Evolutionary conservation across 1,140 invertebrate genomes (phyloP), one percentile per base, ranked within the genome.

Genomic region (Trachelipus rathkii): DNA sequence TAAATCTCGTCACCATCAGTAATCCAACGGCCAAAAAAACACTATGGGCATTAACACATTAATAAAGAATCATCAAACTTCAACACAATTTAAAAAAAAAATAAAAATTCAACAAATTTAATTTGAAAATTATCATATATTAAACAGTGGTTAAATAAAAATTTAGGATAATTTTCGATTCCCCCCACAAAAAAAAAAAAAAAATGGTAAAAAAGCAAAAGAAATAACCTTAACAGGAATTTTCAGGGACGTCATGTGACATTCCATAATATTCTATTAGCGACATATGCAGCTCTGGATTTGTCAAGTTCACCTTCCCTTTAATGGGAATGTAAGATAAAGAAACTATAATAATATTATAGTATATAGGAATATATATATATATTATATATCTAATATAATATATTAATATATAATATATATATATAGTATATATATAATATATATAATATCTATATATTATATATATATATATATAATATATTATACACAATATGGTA

Each of bases 191-290:
- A 11, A 72, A 44, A 15, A 43, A 44, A 44, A 5, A 33, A 33
- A n/a, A 71, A 66, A 44, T n/a, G 69, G 21, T n/a, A 74, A 78
- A 73, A 23, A 76, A 21, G 46, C 24, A n/a, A 23, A 24, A 11
- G 9, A 44, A 23, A 66, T 73, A 72, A n/a, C 77, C 79, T 67
- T 74, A 78, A 44, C 70, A 80, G 2, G 79, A 76, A 11, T 24
- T 43, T 21, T 73, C 24, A 10, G 76, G 79, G 3, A 76, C 71
- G 46, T 53, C 45, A 71, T 90, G 91, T 13, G 91, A 89, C 23
- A 90, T 83, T 50, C 94, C 94, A 89, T 94, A 97, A 86, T 93
- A 95, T 84, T 97, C 95, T 78, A 96, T 88, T 78, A 95, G 92
- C 81, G 90, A 89, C 77, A 95, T 89, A 77, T 86, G 90, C 15